Evolutionary conservation across 2,888 invertebrate genomes (phyloP).

Genomic region (Erebia epiphron): DNA sequence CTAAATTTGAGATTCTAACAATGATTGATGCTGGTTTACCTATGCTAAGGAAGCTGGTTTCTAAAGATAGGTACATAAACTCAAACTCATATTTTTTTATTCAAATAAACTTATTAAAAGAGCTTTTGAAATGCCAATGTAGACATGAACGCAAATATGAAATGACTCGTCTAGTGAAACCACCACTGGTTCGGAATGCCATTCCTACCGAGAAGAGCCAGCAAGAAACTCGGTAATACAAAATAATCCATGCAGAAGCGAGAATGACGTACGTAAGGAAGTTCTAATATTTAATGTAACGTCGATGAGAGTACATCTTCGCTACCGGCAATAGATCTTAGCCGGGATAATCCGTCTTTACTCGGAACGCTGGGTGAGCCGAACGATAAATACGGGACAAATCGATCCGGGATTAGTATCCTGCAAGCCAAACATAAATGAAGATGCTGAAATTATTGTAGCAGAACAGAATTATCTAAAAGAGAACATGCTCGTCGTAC

Average conservation of each 20-base stretch:
- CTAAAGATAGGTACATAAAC: too few species aligned
- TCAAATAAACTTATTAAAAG: too few species aligned
- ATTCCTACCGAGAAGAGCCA: too few species aligned
- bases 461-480: background rate
- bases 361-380: conserved; percentile 9
- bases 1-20: too few species aligned
- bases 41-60: too few species aligned
- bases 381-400: conserved; percentile 22
- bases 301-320: background rate
- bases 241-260: background rate
- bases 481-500: background rate
- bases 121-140: too few species aligned
- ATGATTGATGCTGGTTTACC: too few species aligned
- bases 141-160: too few species aligned
- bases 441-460: background rate
- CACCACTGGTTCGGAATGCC: too few species aligned
- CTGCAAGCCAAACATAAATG: background rate
- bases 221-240: too few species aligned
- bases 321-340: conserved; percentile 10
- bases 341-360: conserved; percentile 26
- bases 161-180: too few species aligned
- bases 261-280: background rate
- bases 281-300: background rate
- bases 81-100: too few species aligned
- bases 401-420: conserved; percentile 16